Conservation (phyloP, 2,797 vertebrate genomes). For the Luscinia megarhynchos region DNA sequence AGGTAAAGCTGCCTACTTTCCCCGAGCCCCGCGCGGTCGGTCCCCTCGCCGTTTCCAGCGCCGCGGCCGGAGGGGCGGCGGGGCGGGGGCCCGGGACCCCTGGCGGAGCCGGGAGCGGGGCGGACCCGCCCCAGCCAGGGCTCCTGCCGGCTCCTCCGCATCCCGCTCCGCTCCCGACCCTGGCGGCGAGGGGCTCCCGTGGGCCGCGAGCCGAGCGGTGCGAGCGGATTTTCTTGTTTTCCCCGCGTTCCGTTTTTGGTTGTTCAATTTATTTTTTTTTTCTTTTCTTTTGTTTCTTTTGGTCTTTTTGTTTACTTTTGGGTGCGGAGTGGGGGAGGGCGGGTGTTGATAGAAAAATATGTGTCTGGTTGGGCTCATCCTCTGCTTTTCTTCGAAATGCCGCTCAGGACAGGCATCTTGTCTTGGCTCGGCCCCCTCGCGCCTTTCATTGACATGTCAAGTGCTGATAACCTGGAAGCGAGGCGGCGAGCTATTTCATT, state of each 20-base stretch:
- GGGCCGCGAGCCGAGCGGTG: not conserved
- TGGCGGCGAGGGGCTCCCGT: too few species aligned
- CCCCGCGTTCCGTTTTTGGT: not conserved
- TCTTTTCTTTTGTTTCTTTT: too few species aligned
- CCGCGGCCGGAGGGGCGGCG: not conserved
- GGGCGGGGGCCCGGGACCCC: not conserved
- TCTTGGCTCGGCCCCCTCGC: conserved; percentile 45
- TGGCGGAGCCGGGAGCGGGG: not conserved
- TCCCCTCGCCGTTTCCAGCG: not conserved
- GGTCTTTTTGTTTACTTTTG: not conserved
- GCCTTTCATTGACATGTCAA: conserved; percentile 41
- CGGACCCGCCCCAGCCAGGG: not conserved
- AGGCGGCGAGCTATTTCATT: conserved; percentile 55
- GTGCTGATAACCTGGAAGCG: conserved; percentile 60
- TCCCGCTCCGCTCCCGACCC: not conserved
- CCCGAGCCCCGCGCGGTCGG: conserved; percentile 61
- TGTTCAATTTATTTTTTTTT: too few species aligned
- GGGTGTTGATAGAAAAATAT: not conserved
- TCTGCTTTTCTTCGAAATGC: conserved; percentile 49
- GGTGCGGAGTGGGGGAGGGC: not conserved
- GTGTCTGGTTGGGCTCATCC: not conserved
- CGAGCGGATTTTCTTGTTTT: not conserved
- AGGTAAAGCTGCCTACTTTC: conserved; percentile 84
- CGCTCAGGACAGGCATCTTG: conserved; percentile 14
- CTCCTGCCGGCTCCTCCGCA: not conserved